Base-by-base conservation (phyloP, 2,113 vertebrate genomes). In the Atrichornis clamosus region DNA sequence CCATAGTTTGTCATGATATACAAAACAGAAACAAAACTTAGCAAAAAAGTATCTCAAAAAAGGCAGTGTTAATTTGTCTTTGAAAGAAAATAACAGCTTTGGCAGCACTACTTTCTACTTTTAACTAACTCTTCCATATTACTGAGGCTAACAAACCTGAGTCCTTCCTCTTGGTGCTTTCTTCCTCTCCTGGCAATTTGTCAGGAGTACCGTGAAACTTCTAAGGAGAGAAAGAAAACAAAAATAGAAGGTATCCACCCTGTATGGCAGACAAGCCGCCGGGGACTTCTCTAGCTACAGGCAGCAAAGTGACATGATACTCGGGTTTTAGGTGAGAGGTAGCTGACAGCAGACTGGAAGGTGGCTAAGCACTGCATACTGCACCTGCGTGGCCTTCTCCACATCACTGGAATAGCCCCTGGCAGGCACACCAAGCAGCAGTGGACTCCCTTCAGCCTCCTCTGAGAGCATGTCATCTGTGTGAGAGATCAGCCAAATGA, bases 351-450 rank as follows among this genome's bases (percentile, higher is more conserved):
- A 50, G 52, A 5, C 8, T 5, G 32, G 33, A 7, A 52, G 37
- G 41, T 46, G 28, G 33, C 5, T 26, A 19, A 79, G 18, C 13
- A 14, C 64, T 44, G 37, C 10, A 14, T 46, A 59, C 21, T 4
- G 26, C 83, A 98, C 98, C 97, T 97, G 80, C 1, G 37, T 56
- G 15, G 58, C 5, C 6, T 46, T 75, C 60, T 92, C 82, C 82
- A 47, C 77, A 2, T 30, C 49, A 8, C 73, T 67, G n/a, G 96
- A 88, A 44, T 23, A 4, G 15, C 22, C 73, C 24, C 10, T 18
- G 3, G 41, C 37, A 73, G 95, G 24, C 1, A 4, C 8, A 33
- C 26, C 41, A 7, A 50, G 12, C 1, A 28, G 13, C 1, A 77
- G 22, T 1, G 10, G 77, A 18, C 3, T 28, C 20, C 17, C 33